Conservation (phyloP, 2,113 vertebrate genomes). For the Acinonyx jubatus region DNA sequence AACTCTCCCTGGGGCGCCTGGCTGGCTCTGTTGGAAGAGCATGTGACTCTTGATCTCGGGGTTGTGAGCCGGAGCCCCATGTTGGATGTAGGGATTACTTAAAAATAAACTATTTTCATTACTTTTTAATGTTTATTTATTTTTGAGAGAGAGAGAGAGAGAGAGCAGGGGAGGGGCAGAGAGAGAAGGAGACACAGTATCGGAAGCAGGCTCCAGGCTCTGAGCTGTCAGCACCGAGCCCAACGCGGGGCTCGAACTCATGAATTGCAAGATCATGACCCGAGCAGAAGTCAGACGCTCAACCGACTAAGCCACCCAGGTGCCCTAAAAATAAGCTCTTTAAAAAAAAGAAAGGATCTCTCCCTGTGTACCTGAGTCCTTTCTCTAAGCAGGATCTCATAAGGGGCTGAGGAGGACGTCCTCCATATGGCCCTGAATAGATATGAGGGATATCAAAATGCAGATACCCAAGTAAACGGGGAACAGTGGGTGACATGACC, state of each 20-base stretch:
- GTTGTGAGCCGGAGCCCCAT: not conserved
- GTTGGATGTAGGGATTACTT: not conserved
- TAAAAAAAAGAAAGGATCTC: not conserved
- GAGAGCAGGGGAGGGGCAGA: no score
- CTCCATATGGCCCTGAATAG: not conserved
- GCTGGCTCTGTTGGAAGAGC: not conserved
- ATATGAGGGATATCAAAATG: not conserved
- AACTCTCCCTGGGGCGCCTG: not conserved
- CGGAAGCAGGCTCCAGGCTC: no score
- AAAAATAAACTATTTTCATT: not conserved
- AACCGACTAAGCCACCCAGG: no score
- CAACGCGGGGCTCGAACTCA: no score
- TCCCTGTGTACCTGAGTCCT: not conserved
- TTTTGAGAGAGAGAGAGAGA: no score
- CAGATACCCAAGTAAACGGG: not conserved
- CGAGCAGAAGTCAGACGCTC: no score
- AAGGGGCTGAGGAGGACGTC: not conserved
- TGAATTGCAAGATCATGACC: no score
- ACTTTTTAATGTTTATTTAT: no score
- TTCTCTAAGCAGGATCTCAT: not conserved
- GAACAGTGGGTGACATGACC: not conserved
- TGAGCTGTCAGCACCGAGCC: no score
- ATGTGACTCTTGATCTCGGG: not conserved
- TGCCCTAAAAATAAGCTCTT: no score
- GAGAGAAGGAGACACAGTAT: no score